Percentiles rank a stretch among this genome's conserved stretches.
phyloP scores from a whole-genome alignment of 2,888 invertebrate genomes.

The Cosmia trapezina region DNA sequence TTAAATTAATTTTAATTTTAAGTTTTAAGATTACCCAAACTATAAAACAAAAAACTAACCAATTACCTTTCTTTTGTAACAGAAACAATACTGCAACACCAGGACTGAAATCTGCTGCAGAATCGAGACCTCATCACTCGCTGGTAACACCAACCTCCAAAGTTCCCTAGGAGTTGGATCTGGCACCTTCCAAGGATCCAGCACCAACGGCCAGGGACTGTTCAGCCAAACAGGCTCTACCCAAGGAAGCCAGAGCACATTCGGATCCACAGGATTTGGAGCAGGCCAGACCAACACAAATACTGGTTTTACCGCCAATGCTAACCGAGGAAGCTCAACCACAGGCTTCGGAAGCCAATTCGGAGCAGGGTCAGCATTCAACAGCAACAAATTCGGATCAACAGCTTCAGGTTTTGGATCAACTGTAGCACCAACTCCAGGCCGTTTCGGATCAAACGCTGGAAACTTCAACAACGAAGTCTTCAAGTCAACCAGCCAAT shows the following conservation, averaged over 20 bases:
- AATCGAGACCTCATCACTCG: conserved; percentile 76
- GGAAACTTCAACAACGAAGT: conserved; percentile 73
- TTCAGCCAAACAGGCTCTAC: conserved; percentile 68
- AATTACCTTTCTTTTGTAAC: conserved; percentile 72
- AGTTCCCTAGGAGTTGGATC: conserved; percentile 78
- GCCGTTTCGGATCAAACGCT: conserved; percentile 66
- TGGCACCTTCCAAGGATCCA: conserved; percentile 74
- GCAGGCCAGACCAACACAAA: conserved; percentile 19
- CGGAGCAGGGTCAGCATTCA: conserved; percentile 47
- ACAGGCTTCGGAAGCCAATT: conserved; percentile 51
- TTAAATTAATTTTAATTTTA: background rate
- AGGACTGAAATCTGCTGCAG: conserved; percentile 88
- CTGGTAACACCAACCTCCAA: conserved; percentile 74
- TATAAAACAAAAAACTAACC: conserved; percentile 14
- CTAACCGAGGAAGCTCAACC: conserved; percentile 37
- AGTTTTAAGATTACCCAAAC: background rate
- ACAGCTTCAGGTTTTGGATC: conserved; percentile 61
- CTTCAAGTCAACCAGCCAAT: conserved; percentile 78
- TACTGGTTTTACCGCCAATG: conserved; percentile 40
- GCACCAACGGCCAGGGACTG: conserved; percentile 70
- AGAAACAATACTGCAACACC: conserved; percentile 88
- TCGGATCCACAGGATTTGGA: conserved; percentile 48
- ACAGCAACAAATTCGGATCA: conserved; percentile 55
- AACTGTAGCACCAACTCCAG: conserved; percentile 68
- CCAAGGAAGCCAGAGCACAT: conserved; percentile 52